Evolutionary conservation across 1,140 invertebrate species (phyloP).

Genomic region (Hydropsyche tenuis): DNA sequence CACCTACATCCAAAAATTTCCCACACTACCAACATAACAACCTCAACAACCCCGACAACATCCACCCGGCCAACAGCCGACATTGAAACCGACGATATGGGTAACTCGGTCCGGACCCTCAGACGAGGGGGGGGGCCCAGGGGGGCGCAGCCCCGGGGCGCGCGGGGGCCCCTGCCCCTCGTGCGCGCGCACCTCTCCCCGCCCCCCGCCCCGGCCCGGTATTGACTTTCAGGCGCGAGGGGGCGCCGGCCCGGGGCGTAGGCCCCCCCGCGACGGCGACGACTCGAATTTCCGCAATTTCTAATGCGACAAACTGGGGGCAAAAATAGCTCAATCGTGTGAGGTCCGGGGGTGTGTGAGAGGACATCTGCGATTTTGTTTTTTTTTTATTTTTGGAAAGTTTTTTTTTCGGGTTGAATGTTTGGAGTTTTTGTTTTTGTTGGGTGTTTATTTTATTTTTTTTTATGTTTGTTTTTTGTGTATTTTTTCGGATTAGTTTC

Average conservation of each 20-base stretch:
- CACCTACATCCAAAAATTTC: no score
- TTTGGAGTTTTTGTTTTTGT: no score
- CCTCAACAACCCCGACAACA: no score
- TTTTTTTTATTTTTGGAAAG: no score
- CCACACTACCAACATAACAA: no score
- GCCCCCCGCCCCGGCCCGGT: slow-evolving; percentile 17
- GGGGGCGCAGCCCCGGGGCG: slow-evolving; percentile 11
- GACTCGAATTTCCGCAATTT: slow-evolving; percentile 48
- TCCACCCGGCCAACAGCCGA: no score
- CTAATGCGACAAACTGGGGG: slow-evolving; percentile 42
- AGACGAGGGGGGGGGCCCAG: background rate
- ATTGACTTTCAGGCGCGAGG: slow-evolving; percentile 43
- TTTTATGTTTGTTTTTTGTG: no score
- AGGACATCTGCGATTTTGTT: no score
- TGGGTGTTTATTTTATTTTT: no score
- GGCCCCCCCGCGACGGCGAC: background rate
- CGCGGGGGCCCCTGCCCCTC: slow-evolving; percentile 23
- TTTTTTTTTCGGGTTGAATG: no score
- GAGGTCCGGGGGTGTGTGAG: background rate
- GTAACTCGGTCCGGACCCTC: background rate
- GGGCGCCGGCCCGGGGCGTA: background rate
- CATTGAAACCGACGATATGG: no score
- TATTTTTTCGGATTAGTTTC: no score
- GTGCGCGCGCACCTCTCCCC: slow-evolving; percentile 7
- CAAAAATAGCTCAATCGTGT: slow-evolving; percentile 40